These are phyloP conservation scores for Clinocottus analis DNA, from an alignment of 2,113 vertebrate species.

Conservation along the genomic window DNA sequence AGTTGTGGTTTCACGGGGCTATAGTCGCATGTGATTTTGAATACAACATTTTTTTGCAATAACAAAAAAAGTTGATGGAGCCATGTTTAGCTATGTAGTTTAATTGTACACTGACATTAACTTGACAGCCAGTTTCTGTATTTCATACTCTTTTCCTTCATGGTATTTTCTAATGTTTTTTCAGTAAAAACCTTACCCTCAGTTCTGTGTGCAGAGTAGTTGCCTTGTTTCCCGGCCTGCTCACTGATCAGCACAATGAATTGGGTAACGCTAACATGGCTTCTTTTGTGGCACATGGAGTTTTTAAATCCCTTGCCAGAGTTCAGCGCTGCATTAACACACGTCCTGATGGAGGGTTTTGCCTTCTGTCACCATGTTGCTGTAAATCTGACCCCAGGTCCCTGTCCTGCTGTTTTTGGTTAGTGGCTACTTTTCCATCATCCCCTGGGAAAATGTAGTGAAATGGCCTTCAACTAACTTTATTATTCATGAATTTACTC, in stretches of 20 bases:
- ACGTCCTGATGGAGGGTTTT: conserved; percentile 26
- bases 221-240: not conserved
- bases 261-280: not conserved
- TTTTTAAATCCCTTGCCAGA: conserved; percentile 58
- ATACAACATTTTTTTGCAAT: too few relatives aligned
- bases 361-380: conserved; percentile 34
- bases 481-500: not conserved
- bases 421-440: conserved; percentile 7
- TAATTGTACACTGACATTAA: not conserved
- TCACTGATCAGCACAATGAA: conserved; percentile 4
- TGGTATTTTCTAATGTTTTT: conserved; percentile 19
- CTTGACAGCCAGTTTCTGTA: not conserved
- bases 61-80: not conserved
- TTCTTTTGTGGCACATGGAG: conserved; percentile 25
- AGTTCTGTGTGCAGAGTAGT: not conserved
- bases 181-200: conserved; percentile 5
- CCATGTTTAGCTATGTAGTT: not conserved
- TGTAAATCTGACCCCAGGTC: conserved; percentile 37
- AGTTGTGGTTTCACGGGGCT: not conserved
- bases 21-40: not conserved
- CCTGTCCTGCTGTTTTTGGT: not conserved
- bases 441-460: not conserved
- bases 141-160: not conserved
- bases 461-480: not conserved
- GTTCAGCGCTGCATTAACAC: conserved; percentile 45